phyloP scores from a whole-genome alignment of 1,140 invertebrate species.

The Probaryconus sp. region DNA sequence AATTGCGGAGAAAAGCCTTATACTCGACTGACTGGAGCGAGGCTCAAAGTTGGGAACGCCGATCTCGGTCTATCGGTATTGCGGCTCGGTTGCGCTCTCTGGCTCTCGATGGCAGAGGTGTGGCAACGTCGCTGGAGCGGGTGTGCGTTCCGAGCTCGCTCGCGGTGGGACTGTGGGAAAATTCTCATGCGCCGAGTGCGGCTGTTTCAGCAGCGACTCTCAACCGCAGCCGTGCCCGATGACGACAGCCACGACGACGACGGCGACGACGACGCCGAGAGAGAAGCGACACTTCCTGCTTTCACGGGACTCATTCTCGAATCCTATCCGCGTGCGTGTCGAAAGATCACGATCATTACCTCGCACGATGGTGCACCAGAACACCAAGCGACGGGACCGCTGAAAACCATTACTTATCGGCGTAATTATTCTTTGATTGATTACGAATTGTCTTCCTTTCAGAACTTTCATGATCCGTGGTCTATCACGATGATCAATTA shows the following conservation, averaged over 20 bases:
- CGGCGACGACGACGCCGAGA: not conserved
- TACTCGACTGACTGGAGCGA: no score
- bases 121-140: slow-evolving; percentile 76
- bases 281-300: slow-evolving; percentile 53
- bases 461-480: slow-evolving; percentile 6
- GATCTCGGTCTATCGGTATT: slow-evolving; percentile 29
- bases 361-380: slow-evolving; percentile 14
- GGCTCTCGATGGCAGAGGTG: slow-evolving; percentile 65
- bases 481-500: slow-evolving; percentile 37
- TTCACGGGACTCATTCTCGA: slow-evolving; percentile 41
- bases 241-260: not conserved
- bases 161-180: slow-evolving; percentile 76
- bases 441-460: slow-evolving; percentile 53
- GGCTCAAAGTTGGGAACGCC: no score
- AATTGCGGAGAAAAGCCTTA: no score
- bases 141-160: slow-evolving; percentile 69
- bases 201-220: slow-evolving; percentile 64
- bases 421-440: slow-evolving; percentile 59
- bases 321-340: slow-evolving; percentile 46
- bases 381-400: slow-evolving; percentile 39
- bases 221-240: no score
- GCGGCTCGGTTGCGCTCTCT: slow-evolving; percentile 9
- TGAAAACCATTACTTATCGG: slow-evolving; percentile 50
- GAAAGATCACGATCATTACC: slow-evolving; percentile 57
- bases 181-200: slow-evolving; percentile 76